These are phyloP conservation scores for Furcifer pardalis DNA, from an alignment of 2,797 vertebrate species.

Conservation along the genomic window DNA sequence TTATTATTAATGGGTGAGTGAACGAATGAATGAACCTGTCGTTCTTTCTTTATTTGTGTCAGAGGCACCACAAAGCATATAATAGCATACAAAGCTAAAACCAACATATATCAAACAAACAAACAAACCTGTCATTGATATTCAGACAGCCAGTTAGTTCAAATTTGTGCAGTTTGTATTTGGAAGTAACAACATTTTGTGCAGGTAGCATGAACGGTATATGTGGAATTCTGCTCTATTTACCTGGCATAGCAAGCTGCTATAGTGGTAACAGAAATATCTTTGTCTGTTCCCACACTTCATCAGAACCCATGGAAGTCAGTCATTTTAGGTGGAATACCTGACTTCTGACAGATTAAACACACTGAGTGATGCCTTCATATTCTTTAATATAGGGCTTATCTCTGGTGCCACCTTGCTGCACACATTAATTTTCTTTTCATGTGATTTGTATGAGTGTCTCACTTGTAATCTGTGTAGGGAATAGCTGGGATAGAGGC, in stretches of 20 bases:
- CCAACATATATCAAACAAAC: no score
- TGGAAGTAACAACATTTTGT: background rate
- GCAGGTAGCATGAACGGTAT: background rate
- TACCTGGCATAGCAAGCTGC: background rate
- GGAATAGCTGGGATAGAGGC: background rate
- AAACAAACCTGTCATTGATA: background rate
- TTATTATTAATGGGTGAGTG: background rate
- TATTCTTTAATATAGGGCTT: background rate
- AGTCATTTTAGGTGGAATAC: background rate
- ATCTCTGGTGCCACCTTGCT: constrained; percentile 8
- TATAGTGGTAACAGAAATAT: background rate
- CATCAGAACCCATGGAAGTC: background rate
- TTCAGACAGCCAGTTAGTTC: no score
- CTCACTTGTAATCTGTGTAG: background rate
- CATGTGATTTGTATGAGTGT: background rate
- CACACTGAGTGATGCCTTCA: background rate
- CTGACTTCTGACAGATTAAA: background rate
- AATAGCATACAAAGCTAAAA: no score
- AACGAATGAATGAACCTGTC: background rate
- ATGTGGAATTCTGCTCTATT: background rate
- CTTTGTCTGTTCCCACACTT: background rate
- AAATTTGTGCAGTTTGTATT: background rate
- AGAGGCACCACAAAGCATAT: no score
- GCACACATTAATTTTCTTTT: constrained; percentile 5
- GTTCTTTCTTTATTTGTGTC: no score